A percentile compares a stretch with the other conserved stretches of the same genome.
Conservation (phyloP, 2,797 vertebrate genomes). For the Naso thynnoides region DNA sequence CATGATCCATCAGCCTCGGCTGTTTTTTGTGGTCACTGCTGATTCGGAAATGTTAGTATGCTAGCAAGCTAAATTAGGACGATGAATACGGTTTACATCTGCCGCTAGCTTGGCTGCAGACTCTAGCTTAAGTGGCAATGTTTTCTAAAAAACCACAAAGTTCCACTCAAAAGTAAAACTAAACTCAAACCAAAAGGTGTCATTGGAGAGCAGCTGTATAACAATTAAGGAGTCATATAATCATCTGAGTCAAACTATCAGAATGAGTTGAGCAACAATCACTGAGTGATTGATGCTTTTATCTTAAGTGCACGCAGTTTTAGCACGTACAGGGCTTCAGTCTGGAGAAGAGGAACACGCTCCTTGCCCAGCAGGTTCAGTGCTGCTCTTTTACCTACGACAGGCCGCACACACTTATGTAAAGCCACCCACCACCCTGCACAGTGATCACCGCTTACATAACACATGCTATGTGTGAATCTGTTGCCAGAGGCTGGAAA, state of each 20-base stretch:
- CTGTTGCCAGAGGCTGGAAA: constrained; percentile 18
- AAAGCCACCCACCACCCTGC: constrained; percentile 5
- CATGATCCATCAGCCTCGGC: not conserved
- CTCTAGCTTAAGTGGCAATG: no score
- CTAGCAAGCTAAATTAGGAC: no score
- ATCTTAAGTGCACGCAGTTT: constrained; percentile 6
- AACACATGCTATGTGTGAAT: constrained; percentile 11
- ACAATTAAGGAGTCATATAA: not conserved
- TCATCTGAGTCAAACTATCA: not conserved
- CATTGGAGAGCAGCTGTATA: constrained; percentile 4
- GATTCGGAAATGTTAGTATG: not conserved
- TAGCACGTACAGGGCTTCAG: not conserved
- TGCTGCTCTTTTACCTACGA: not conserved
- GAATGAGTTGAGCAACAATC: constrained; percentile 23
- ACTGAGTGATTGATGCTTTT: not conserved
- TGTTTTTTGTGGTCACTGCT: not conserved
- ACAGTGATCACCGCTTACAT: constrained; percentile 13
- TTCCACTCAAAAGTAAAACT: no score
- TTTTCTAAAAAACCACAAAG: not conserved
- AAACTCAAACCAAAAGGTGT: not conserved
- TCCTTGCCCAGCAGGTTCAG: constrained; percentile 5
- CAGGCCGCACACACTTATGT: constrained; percentile 4
- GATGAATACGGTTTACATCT: no score
- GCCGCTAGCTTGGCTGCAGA: no score
- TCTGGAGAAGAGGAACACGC: not conserved